Evolutionary conservation across 2,797 vertebrate species (phyloP).

Genomic region (Oreochromis grahami): DNA sequence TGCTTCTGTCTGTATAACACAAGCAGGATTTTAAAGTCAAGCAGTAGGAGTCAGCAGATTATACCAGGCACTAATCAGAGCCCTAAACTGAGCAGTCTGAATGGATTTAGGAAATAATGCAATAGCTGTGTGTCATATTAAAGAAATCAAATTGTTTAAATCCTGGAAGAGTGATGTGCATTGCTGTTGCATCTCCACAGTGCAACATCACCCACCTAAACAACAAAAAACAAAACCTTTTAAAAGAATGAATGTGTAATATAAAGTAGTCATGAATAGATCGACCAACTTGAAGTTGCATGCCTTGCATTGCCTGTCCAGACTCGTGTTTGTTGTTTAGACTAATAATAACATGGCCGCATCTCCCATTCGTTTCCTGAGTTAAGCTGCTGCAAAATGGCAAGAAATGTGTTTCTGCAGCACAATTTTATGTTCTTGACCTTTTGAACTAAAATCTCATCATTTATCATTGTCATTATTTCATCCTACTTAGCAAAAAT

Average conservation of each 20-base stretch:
- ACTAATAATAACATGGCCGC: neutral
- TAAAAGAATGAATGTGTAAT: neutral
- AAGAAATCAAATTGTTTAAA: neutral
- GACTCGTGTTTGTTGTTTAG: neutral
- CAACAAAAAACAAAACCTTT: neutral
- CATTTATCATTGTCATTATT: neutral
- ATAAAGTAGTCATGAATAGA: neutral
- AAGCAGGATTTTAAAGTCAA: slow-evolving; percentile 27
- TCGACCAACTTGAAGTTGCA: neutral
- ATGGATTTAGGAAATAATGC: slow-evolving; percentile 4
- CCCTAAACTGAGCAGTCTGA: slow-evolving; percentile 1
- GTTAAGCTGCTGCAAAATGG: neutral
- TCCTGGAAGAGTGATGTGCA: neutral
- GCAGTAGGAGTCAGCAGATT: slow-evolving; percentile 11
- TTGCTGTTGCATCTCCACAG: neutral
- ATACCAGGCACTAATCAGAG: slow-evolving; percentile 2
- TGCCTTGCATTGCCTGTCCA: neutral
- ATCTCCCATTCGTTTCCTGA: neutral
- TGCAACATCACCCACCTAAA: neutral
- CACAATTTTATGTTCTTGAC: neutral
- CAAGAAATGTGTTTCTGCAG: neutral
- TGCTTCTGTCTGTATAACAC: slow-evolving; percentile 10
- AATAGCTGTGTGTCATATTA: neutral
- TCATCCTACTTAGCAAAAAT: neutral
- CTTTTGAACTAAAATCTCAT: neutral